These are phyloP conservation scores for Diaprepes abbreviatus DNA, from an alignment of 2,888 invertebrate genomes.

Conservation along the genomic window DNA sequence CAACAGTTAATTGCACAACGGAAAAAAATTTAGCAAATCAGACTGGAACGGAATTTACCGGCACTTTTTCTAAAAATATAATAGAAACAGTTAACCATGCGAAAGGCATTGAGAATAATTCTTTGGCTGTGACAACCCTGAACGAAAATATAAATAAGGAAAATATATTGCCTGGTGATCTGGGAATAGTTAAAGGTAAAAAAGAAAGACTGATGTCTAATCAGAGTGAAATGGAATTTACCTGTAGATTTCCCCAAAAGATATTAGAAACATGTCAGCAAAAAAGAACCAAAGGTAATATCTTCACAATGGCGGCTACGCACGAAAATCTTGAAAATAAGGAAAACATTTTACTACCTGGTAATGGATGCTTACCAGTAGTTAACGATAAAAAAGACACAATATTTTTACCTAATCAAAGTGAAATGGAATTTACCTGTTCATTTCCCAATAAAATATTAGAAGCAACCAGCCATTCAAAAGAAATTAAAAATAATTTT, in stretches of 20 bases:
- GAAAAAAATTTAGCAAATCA: too few relatives aligned
- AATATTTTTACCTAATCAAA: constrained; percentile 11
- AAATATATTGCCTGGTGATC: not conserved
- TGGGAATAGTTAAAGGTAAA: not conserved
- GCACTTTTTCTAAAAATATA: not conserved
- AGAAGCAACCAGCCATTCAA: not conserved
- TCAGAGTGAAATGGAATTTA: constrained; percentile 42
- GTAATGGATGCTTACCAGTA: too few relatives aligned
- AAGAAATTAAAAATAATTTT: not conserved
- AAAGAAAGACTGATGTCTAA: not conserved
- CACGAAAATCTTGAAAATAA: too few relatives aligned
- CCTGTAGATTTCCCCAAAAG: constrained; percentile 19
- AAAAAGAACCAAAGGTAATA: too few relatives aligned
- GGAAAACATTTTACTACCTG: too few relatives aligned
- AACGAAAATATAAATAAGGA: not conserved
- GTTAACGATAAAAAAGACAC: constrained; percentile 39
- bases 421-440: constrained; percentile 2
- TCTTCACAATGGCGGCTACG: too few relatives aligned
- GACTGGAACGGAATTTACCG: not conserved
- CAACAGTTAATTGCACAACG: too few relatives aligned
- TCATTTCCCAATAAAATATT: not conserved
- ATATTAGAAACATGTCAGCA: constrained; percentile 3
- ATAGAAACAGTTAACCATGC: not conserved
- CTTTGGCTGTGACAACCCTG: too few relatives aligned
- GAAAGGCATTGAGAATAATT: not conserved